phyloP scores from a whole-genome alignment of 2,113 vertebrate genomes.

The Chascanopsetta lugubris region DNA sequence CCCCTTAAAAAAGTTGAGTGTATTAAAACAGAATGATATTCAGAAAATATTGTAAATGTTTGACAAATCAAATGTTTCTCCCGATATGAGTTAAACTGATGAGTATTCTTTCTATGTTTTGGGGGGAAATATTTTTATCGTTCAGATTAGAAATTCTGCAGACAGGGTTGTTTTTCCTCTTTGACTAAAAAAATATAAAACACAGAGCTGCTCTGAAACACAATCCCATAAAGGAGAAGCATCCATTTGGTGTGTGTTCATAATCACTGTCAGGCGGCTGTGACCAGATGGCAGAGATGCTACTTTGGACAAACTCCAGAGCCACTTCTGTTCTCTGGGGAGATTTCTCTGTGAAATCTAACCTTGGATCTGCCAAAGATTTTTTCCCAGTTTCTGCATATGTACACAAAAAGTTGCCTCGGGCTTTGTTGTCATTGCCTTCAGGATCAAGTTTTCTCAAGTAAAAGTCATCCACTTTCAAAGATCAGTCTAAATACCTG shows the following conservation, averaged over 20 bases:
- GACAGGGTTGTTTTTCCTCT: slow-evolving; percentile 39
- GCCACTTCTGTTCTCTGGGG: slow-evolving; percentile 58
- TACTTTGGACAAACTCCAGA: slow-evolving; percentile 70
- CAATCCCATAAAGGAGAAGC: slow-evolving; percentile 44
- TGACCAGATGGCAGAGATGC: slow-evolving; percentile 72
- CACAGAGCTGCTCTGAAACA: slow-evolving; percentile 44
- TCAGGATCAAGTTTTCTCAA: slow-evolving; percentile 44
- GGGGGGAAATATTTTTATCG: slow-evolving; percentile 15
- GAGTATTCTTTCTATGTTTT: too few relatives aligned
- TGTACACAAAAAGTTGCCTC: slow-evolving; percentile 35
- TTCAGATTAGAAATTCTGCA: slow-evolving; percentile 30
- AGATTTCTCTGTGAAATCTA: slow-evolving; percentile 59
- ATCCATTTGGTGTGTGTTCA: slow-evolving; percentile 56
- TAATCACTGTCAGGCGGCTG: slow-evolving; percentile 65
- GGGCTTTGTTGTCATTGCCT: slow-evolving; percentile 51
- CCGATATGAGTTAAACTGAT: too few relatives aligned
- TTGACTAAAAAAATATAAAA: slow-evolving; percentile 30
- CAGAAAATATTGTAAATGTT: too few relatives aligned
- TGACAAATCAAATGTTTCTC: too few relatives aligned
- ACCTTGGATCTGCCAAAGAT: slow-evolving; percentile 65
- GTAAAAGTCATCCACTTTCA: slow-evolving; percentile 59
- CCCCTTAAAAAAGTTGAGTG: too few relatives aligned
- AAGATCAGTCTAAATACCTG: slow-evolving; percentile 52
- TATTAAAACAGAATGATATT: too few relatives aligned
- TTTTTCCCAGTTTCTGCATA: slow-evolving; percentile 39